Evolutionary conservation across 35 echinoderm and acorn worm species (phyloP), one percentile per base, ranked within the genome.

Genomic region (Acanthaster planci): DNA sequence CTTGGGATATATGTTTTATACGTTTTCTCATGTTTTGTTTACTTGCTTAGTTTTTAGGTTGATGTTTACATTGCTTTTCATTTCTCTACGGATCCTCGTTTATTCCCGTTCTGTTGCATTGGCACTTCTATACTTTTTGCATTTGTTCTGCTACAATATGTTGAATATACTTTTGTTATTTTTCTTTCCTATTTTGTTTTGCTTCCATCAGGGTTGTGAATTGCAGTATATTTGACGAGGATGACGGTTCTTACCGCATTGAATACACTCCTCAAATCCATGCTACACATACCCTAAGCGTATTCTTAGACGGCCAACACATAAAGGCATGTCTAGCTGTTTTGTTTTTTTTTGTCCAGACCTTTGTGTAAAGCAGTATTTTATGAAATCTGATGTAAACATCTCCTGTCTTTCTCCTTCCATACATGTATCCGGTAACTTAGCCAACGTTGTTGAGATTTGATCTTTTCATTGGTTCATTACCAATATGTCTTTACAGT

Each of bases 241-340:
- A 67, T 8, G 87, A 97, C 83, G 90, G 94, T 29, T 85, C 77
- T 22, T 92, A 97, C 56, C 56, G 77, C n/a, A 81, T 97, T 34
- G 80, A 58, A 34, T 97, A 97, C 72, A 89, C 90, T 39, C 86
- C 90, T 37, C 86, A 87, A 40, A 56, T 75, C 19, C 56, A 55
- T 18, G 90, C 90, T 29, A 26, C 83, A 21, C 87, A 97, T 38
- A 67, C 76, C 1, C 52, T 97, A 16, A 60, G 86, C 27, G 68
- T 97, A 44, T 84, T 60, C 67, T 39, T 89, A 19, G 55, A 92
- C 64, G 87, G 88, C 5, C 86, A 83, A 23, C 94, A 92, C 51
- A 89, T 96, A 4, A 91, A 89, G 90, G 94, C 88, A 86, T 38
- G 52, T 47, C 12, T 47, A 4, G 12, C 42, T 12, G 12, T 47